Conservation (phyloP, 2,113 vertebrate genomes). For the Pachycephala philippinensis region DNA sequence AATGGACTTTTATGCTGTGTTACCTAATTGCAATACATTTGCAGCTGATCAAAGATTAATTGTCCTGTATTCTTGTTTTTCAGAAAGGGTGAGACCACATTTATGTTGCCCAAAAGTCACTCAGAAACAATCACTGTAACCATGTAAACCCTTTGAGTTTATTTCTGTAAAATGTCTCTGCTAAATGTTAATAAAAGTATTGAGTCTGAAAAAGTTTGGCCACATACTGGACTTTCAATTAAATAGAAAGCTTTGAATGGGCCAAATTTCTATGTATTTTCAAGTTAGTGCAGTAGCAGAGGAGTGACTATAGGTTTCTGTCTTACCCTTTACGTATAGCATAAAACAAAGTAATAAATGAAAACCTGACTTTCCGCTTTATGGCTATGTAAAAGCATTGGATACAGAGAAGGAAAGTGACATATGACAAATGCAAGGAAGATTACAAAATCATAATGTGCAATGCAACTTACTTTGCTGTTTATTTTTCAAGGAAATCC, state of each 20-base stretch:
- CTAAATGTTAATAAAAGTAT: constrained; percentile 44
- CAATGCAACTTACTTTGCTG: background rate
- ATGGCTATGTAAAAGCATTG: background rate
- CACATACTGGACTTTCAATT: constrained; percentile 21
- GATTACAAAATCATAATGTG: background rate
- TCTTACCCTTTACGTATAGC: background rate
- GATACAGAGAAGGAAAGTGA: background rate
- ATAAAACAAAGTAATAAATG: constrained; percentile 13
- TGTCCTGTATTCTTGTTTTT: background rate
- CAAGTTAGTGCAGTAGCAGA: constrained; percentile 20
- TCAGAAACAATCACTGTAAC: background rate
- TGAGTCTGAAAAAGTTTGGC: background rate
- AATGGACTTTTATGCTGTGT: background rate
- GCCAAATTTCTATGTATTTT: constrained; percentile 1
- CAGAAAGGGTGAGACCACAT: background rate
- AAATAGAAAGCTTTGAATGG: background rate
- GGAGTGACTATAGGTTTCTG: constrained; percentile 1
- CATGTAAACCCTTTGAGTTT: background rate
- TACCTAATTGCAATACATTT: background rate
- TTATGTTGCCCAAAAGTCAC: background rate
- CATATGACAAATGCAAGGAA: background rate
- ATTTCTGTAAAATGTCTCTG: constrained; percentile 38
- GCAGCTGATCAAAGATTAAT: background rate
- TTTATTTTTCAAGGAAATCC: background rate
- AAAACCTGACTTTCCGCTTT: constrained; percentile 14